Base-by-base conservation (phyloP, 2,113 vertebrate species). In the Chlamydotis undulata region DNA sequence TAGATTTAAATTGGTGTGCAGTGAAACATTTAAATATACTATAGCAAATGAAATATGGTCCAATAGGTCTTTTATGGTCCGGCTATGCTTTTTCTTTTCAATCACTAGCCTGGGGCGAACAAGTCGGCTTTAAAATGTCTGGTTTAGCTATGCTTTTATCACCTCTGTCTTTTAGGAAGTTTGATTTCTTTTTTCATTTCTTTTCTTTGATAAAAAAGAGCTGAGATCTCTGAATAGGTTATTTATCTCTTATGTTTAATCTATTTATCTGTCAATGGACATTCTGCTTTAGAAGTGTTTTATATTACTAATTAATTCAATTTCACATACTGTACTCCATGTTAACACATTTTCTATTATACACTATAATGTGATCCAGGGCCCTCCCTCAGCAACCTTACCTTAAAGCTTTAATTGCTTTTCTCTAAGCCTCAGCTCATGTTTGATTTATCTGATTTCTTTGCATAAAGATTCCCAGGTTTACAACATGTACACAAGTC, bases 401-500 rank as follows among this genome's bases (percentile, higher is more conserved):
- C 94, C 90, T 96, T 97, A 95, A 97, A 96, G 96, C 83, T 97
- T 95, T 97, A 97, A 98, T 98, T 98, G 97, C 96, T 97, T 97
- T 93, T 84, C 96, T 96, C 95, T 93, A 93, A 97, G 92, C 96
- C 68, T 97, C 95, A 57, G 91, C 89, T 97, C 88, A 94, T 96
- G 97, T 98, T 98, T 98, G 98, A 98, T 97, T 98, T 97, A 97
- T 98, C 97, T 97, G 94, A 97, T 98, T 98, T 97, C 96, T 97
- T 97, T 98, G 96, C 97, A 97, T 98, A 98, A 98, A 98, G 98
- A 98, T 98, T 97, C 88, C 91, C 95, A 97, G 94, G 95, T 98
- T 99, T 98, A 98, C 95, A 98, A 97, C 97, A 96, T 99, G 97
- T 99, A 96, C 97, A 94, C 97, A 98, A 98, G 94, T 98, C 97